Base-by-base conservation (phyloP, 2,888 invertebrate species). In the Heliconius hortense region DNA sequence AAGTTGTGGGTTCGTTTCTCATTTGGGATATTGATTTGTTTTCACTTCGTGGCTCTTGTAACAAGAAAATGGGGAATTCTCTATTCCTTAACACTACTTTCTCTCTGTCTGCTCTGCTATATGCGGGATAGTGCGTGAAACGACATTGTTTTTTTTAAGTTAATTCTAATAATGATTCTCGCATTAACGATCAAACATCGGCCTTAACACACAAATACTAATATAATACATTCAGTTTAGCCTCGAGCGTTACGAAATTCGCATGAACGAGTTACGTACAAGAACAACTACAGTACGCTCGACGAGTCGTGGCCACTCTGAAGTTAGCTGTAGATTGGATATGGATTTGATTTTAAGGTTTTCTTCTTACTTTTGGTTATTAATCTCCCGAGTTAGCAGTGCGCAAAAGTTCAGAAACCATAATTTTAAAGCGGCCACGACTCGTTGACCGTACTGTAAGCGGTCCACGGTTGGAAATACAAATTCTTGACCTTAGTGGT, bases 221-320 rank as follows among this genome's bases (percentile, higher is more conserved):
- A 78, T 79, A 76, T 78, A 73, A 77, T 78, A 74, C 60, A 67
- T 71, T 71, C 60, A 24, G 35, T 26, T 18, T 77, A 79, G 69
- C 79, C 79, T 79, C 80, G 79, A 60, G 35, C 26, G 75, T 80
- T 80, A 77, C 78, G 79, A 79, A 80, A 77, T 79, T 81, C 75
- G 81, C 81, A 79, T 80, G 79, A 73, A 62, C 79, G 78, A 75
- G 68, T 80, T 81, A 79, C 80, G 81, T 80, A 78, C 59, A 59
- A 59, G 56, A 56, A 56, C 56, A 56, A 56, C n/a, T 56, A 56
- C 10, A 56, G 56, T n/a, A 4, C 56, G n/a, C n/a, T 3, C 56
- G 56, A 3, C 56, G n/a, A 56, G 56, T 56, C 4, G 8, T 56
- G 56, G 56, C 10, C 18, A 48, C 18, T 8, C 53, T n/a, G n/a